Evolutionary conservation across 2,888 invertebrate species (phyloP), one percentile per base, ranked within the genome.

Genomic region (Bembecia ichneumoniformis): DNA sequence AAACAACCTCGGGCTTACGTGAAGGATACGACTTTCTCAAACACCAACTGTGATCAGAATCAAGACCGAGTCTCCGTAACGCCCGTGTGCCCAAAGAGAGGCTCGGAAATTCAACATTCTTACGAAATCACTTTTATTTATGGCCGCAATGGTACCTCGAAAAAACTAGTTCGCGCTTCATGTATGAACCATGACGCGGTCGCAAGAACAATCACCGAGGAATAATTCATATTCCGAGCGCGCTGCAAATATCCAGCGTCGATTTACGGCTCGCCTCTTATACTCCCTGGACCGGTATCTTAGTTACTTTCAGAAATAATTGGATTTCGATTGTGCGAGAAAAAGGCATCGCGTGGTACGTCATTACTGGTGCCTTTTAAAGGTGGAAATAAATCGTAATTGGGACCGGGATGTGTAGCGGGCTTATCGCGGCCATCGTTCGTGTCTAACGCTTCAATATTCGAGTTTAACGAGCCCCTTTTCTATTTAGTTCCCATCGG

Each of bases 191-290:
- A 86, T 86, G 84, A 79, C 77, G 77, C 70, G 74, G 76, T 65
- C 71, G 74, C 79, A 83, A 80, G 82, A 82, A 86, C 84, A 83
- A 86, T 82, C 80, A 81, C 73, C 66, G 66, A 67, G 28, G 82
- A 84, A 86, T 87, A 87, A 87, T 87, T 88, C 84, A 88, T 87
- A 83, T 84, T 86, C 84, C 68, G 78, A 77, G 77, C 81, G 83
- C 82, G 79, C 81, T 78, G 79, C 81, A 78, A 86, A 82, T 79
- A 79, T 77, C 77, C 77, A 70, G 69, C 62, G 66, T 68, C 73
- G 78, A 84, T 83, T 83, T 83, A 84, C 74, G 77, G 70, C 61
- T 63, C 64, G 74, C 69, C 73, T 66, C 71, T 71, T 75, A 74
- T 73, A 74, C 75, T 75, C 71, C 71, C 70, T 68, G 69, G 74